A percentile compares a stretch with the other conserved stretches of the same genome.
Conservation (phyloP, 2,797 vertebrate species). For the Hyperoplus immaculatus region DNA sequence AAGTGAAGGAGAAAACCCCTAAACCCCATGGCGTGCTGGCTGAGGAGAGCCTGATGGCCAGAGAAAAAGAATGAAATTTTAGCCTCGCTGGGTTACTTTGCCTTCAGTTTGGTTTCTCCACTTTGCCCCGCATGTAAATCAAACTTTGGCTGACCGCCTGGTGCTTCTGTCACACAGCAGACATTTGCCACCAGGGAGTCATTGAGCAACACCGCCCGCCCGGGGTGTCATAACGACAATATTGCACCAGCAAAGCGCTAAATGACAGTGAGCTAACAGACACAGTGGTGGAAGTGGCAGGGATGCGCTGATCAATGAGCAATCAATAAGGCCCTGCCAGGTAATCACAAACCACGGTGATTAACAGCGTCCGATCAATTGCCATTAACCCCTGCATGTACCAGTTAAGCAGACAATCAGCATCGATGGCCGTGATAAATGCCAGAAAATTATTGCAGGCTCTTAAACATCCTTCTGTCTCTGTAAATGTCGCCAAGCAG, state of each 20-base stretch:
- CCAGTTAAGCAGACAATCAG: conserved; percentile 66
- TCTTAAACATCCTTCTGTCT: conserved; percentile 61
- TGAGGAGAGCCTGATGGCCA: conserved; percentile 20
- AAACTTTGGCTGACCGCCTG: conserved; percentile 43
- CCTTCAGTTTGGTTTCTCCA: conserved; percentile 18
- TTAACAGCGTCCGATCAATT: conserved; percentile 81
- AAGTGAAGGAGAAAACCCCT: conserved; percentile 22
- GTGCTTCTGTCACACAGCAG: conserved; percentile 51
- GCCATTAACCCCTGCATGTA: conserved; percentile 76
- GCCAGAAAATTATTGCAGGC: conserved; percentile 48
- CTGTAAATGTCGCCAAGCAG: conserved; percentile 56
- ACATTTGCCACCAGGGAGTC: conserved; percentile 71
- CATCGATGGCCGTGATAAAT: conserved; percentile 49
- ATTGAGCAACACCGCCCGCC: conserved; percentile 60
- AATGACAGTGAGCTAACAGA: conserved; percentile 80
- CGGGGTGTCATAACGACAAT: conserved; percentile 73
- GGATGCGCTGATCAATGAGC: conserved; percentile 72
- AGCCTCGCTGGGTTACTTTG: conserved; percentile 7
- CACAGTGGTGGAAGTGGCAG: conserved; percentile 61
- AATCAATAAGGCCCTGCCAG: conserved; percentile 78
- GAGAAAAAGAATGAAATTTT: neutral
- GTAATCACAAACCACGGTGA: conserved; percentile 82
- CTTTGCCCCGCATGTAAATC: conserved; percentile 30
- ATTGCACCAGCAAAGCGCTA: conserved; percentile 76
- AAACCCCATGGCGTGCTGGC: neutral